Base-by-base conservation (phyloP, 2,888 invertebrate species). In the Sesia apiformis region DNA sequence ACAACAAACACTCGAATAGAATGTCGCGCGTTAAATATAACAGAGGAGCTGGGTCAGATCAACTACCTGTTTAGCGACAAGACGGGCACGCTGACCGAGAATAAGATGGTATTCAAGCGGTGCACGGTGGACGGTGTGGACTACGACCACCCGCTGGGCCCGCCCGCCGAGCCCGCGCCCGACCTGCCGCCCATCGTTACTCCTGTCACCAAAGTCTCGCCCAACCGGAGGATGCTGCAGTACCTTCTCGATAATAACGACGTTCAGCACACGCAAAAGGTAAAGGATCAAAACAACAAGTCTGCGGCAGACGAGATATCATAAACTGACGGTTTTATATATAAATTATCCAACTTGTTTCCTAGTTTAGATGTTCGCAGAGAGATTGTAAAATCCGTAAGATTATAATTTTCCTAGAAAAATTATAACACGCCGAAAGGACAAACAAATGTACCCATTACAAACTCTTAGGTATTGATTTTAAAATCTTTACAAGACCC, bases 61-160 rank as follows among this genome's bases (percentile, higher is more conserved):
- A 78, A 77, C 60, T 98, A 98, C 73, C 92, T 99, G 61, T 98
- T 99, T 85, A 97, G 97, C 5, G 99, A 99, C 80, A 99, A 99
- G 87, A 99, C 99, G 1, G 99, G 99, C 4, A 99, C 99, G 3
- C 87, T 99, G 56, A 99, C 99, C 0, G 98, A 98, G 84, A 99
- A 99, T 81, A 95, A 97, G 81, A 99, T 99, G 98, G 92, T 98
- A 71, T 99, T 99, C 83, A 93, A 97, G 56, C 91, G 96, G 52
- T 98, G 98, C 74, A 93, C 96, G 3, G 94, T 98, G 39, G 94
- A 93, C 39, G 98, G 97, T 0, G 92, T 94, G 49, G 97, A 98
- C 82, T 98, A 97, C 75, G 94, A 94, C 71, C 97, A 97, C 76
- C 93, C 93, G 1, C 91, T 93, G 4, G 93, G 93, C 0, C 92